Percentiles rank a stretch among this genome's conserved stretches.
Evolutionary conservation across 2,113 vertebrate species (phyloP).

Genomic region (Melanocharis versteri): DNA sequence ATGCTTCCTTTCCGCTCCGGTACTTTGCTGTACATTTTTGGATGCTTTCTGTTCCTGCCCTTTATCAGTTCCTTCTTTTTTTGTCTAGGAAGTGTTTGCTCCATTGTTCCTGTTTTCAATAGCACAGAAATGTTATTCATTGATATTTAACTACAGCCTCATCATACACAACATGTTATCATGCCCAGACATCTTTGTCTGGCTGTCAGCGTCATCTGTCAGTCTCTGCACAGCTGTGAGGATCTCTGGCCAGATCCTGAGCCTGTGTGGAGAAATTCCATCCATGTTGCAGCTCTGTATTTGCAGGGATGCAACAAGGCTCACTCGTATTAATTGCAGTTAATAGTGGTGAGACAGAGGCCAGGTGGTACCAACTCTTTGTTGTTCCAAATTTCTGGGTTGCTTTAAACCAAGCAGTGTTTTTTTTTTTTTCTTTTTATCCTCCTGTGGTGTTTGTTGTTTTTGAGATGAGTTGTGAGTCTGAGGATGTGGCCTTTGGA

Average conservation of each 20-base stretch:
- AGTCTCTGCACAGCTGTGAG: conserved; percentile 42
- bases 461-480: background rate
- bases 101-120: conserved; percentile 34
- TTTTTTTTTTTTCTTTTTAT: background rate
- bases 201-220: background rate
- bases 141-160: conserved; percentile 29
- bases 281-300: background rate
- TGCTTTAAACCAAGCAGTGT: background rate
- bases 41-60: background rate
- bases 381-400: background rate
- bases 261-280: background rate
- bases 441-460: background rate
- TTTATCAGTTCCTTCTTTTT: conserved; percentile 7
- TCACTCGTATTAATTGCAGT: background rate
- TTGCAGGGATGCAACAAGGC: background rate
- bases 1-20: background rate
- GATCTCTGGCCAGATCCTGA: background rate
- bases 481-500: background rate
- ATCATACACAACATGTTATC: conserved; percentile 31
- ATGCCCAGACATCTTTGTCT: conserved; percentile 56
- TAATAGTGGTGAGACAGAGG: background rate
- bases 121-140: conserved; percentile 25
- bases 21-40: background rate
- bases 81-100: background rate
- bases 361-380: background rate